Evolutionary conservation across 2,113 vertebrate species (phyloP).

Genomic region (Pholis gunnellus): DNA sequence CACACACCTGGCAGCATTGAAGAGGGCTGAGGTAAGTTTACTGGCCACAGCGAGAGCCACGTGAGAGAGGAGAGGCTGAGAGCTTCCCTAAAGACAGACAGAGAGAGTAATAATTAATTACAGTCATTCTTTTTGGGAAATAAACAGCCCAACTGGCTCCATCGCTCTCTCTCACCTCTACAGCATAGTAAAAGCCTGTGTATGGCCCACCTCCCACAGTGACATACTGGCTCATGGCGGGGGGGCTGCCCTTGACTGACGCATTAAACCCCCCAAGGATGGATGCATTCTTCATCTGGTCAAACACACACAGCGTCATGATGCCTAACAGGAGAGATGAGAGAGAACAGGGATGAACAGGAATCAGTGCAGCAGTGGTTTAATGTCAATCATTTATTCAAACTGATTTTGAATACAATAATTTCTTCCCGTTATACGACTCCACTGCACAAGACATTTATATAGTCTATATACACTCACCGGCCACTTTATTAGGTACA

Average conservation of each 20-base stretch:
- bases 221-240: slow-evolving; percentile 97
- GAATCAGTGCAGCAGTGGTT: neutral
- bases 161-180: slow-evolving; percentile 87
- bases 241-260: slow-evolving; percentile 94
- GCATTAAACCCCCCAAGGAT: slow-evolving; percentile 94
- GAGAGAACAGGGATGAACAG: slow-evolving; percentile 5
- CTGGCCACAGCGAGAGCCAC: slow-evolving; percentile 98
- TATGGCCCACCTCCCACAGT: slow-evolving; percentile 95
- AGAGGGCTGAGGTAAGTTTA: slow-evolving; percentile 97
- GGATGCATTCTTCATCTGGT: slow-evolving; percentile 99
- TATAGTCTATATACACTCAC: too few species aligned
- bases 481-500: too few species aligned
- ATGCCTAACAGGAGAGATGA: slow-evolving; percentile 83
- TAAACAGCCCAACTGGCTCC: neutral
- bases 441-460: neutral
- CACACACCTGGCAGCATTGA: slow-evolving; percentile 94
- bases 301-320: slow-evolving; percentile 95
- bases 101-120: neutral
- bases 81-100: slow-evolving; percentile 89
- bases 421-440: neutral
- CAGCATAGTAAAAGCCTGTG: slow-evolving; percentile 95
- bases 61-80: slow-evolving; percentile 95
- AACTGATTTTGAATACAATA: neutral
- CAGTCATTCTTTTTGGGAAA: neutral
- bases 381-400: neutral